phyloP scores from a whole-genome alignment of 2,113 vertebrate genomes.

The Leptocoma aspasia region DNA sequence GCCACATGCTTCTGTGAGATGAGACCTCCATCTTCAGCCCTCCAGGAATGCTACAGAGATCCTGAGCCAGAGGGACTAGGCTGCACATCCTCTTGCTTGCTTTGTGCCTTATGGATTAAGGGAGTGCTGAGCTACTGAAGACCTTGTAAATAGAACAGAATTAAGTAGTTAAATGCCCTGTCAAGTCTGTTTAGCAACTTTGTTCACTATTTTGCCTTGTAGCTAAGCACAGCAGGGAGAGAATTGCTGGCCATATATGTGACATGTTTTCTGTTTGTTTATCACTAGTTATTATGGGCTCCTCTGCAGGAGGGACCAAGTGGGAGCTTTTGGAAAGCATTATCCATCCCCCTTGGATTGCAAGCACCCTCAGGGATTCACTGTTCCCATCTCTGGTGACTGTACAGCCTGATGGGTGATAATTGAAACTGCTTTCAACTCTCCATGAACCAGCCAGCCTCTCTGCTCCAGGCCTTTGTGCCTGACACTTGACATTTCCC shows the following conservation, averaged over 20 bases:
- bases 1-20: not conserved
- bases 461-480: not conserved
- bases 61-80: not conserved
- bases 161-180: conserved; percentile 29
- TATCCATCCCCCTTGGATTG: not conserved
- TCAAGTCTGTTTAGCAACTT: conserved; percentile 36
- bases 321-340: not conserved
- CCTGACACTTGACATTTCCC: conserved; percentile 10
- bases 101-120: not conserved
- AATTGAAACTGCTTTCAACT: conserved; percentile 8
- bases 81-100: not conserved
- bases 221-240: conserved; percentile 21
- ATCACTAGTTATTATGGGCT: not conserved
- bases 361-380: not conserved
- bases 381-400: not conserved
- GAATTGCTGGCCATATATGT: not conserved
- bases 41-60: not conserved
- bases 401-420: not conserved
- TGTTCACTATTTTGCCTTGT: not conserved
- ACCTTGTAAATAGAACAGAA: conserved; percentile 42
- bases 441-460: not conserved
- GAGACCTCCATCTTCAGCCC: not conserved
- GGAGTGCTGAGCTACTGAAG: conserved; percentile 29
- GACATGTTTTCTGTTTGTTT: conserved; percentile 18
- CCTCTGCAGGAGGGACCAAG: not conserved